Base-by-base conservation (phyloP, 1,140 invertebrate genomes). In the Luehdorfia chinensis region DNA sequence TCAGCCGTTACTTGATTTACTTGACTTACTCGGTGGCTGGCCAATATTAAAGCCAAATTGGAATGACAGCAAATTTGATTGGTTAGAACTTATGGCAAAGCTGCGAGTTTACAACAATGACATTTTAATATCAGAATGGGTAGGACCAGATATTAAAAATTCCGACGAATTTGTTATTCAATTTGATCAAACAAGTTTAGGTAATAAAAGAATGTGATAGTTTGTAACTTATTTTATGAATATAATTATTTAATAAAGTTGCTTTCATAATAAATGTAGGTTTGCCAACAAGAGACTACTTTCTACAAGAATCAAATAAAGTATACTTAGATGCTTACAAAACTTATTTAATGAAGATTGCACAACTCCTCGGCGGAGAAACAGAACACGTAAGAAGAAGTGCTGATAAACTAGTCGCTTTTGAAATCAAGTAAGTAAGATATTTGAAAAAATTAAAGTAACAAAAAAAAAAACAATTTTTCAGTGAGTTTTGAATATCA, bases 131-230 rank as follows among this genome's bases (percentile, higher is more conserved):
- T 91, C 94, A 0, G 91, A 96, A 70, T 95, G 93, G 93, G 93
- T 97, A 30, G 94, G 93, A 7, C 93, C 95, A 0, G 95, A 97
- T 71, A 94, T 96, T 14, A 95, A 95, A 69, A 95, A 97, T 83
- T 95, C 95, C 0, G 91, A 95, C 58, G 89, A 92, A 65, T 94
- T 96, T 75, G 91, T 96, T 1, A 94, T 97, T 57, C 95, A 96
- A 84, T 90, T 97, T 56, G 95, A 97, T 87, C 95, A 97, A 84
- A 94, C 94, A 0, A 91, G 90, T n/a, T 87, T 97, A 55, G 95
- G 86, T 87, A 77, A 59, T 4, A 12, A 45, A n/a, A 7, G 1
- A 2, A 27, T 8, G 7, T 3, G 7, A 21, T 4, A 21, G 19
- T 21, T 4, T 21, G 18, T 31, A 18, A 48, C 23, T 41, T 13